Conservation (phyloP, 2,797 vertebrate genomes). For the Cirrhinus molitorella region DNA sequence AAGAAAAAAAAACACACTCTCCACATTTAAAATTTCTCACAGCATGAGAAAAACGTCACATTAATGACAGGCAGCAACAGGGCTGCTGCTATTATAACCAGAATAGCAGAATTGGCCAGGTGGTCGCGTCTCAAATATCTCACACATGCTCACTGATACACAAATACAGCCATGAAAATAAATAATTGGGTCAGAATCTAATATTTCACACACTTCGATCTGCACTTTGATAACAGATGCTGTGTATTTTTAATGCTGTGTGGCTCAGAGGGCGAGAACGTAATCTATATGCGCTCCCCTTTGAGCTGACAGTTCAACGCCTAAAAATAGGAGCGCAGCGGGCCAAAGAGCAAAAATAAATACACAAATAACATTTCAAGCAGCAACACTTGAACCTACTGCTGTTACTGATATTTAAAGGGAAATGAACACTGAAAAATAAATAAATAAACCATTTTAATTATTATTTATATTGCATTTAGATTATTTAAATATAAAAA, state of each 20-base stretch:
- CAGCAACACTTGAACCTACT: background rate
- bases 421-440: too few relatives aligned
- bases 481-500: background rate
- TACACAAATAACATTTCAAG: background rate
- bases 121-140: background rate
- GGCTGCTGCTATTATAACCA: background rate
- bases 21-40: background rate
- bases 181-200: background rate
- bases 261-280: background rate
- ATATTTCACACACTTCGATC: slow-evolving; percentile 29
- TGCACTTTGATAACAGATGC: slow-evolving; percentile 19
- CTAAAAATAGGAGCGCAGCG: slow-evolving; percentile 37
- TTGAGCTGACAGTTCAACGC: slow-evolving; percentile 26
- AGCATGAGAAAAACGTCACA: background rate
- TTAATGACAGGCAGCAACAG: slow-evolving; percentile 11
- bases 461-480: background rate
- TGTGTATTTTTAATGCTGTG: background rate
- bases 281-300: background rate
- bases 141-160: background rate
- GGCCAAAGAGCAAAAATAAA: background rate
- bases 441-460: too few relatives aligned
- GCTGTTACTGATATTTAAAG: too few relatives aligned
- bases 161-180: background rate
- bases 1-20: too few relatives aligned
- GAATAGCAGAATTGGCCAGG: slow-evolving; percentile 16